Evolutionary conservation across 92 coral and sea anemone species (phyloP).

Genomic region (Parazoanthus atlanticus): DNA sequence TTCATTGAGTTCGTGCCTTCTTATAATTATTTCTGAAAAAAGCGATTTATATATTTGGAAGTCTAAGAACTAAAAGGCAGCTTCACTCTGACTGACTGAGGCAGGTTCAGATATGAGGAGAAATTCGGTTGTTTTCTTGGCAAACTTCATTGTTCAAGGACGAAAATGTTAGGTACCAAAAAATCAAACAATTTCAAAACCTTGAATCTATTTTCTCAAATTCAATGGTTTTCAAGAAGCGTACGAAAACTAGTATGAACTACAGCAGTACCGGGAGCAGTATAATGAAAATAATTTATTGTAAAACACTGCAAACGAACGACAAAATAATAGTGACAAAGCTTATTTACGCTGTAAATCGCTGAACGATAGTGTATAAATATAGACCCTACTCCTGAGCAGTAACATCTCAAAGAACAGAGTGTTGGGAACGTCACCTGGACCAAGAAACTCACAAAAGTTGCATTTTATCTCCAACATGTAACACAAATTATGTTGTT

Average conservation of each 20-base stretch:
- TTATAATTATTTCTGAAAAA: background rate
- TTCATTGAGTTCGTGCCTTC: background rate
- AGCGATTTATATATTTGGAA: background rate
- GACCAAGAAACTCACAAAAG: background rate
- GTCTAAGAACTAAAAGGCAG: background rate
- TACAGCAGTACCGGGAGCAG: background rate
- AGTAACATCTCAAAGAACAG: slow-evolving; percentile 13
- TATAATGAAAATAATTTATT: background rate
- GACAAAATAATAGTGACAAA: background rate
- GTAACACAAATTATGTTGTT: background rate
- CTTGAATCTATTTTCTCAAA: background rate
- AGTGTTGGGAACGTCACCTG: background rate
- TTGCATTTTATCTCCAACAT: background rate
- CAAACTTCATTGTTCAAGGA: too few relatives aligned
- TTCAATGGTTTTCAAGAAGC: slow-evolving; percentile 16
- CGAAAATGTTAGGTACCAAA: background rate
- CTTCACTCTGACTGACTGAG: background rate
- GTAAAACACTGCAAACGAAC: too few relatives aligned
- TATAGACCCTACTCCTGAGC: slow-evolving; percentile 13
- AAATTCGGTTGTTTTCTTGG: too few relatives aligned
- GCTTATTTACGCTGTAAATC: slow-evolving; percentile 4
- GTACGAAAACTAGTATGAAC: background rate
- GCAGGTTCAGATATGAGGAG: too few relatives aligned
- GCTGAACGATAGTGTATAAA: slow-evolving; percentile 13
- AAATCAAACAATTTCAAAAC: background rate